Evolutionary conservation across 53 echinoderm and acorn worm species (phyloP).

Genomic region (Pentamera pediparva): DNA sequence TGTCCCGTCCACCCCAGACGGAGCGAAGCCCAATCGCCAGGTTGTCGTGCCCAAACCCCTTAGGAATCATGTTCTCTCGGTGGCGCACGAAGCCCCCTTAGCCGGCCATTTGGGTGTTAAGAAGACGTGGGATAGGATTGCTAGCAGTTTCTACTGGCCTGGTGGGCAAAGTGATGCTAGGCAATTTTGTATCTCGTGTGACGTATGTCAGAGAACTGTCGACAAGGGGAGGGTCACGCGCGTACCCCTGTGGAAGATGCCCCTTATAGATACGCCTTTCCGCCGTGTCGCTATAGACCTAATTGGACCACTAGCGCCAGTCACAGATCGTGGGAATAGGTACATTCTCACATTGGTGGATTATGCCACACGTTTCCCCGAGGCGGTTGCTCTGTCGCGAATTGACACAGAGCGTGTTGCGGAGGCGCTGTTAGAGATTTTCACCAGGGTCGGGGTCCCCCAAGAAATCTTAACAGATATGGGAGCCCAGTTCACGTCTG

Average conservation of each 20-base stretch:
- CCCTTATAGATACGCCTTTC: constrained; percentile 26
- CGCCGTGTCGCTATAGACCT: constrained; percentile 19
- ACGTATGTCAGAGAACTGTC: constrained; percentile 41
- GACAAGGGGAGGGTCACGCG: constrained; percentile 39
- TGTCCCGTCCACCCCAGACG: too few relatives aligned
- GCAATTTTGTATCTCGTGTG: constrained; percentile 33
- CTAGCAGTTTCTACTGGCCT: too few relatives aligned
- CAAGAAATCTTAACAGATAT: constrained; percentile 19
- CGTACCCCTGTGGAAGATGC: constrained; percentile 29
- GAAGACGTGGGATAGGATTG: too few relatives aligned
- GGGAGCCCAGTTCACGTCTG: constrained; percentile 39
- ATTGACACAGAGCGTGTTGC: constrained; percentile 55
- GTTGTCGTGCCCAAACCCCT: too few relatives aligned
- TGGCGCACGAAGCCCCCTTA: too few relatives aligned
- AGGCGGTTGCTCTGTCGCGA: constrained; percentile 17
- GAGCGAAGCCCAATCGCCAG: too few relatives aligned
- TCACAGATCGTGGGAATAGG: constrained; percentile 12
- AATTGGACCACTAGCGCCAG: constrained; percentile 22
- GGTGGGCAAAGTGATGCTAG: too few relatives aligned
- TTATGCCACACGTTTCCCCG: constrained; percentile 28
- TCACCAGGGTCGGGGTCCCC: constrained; percentile 37
- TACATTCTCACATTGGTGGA: constrained; percentile 35
- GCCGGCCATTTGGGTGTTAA: too few relatives aligned
- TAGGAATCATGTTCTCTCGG: too few relatives aligned
- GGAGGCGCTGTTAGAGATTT: constrained; percentile 34